Conservation (phyloP, 2,888 invertebrate species). For the Apotomis turbidana region DNA sequence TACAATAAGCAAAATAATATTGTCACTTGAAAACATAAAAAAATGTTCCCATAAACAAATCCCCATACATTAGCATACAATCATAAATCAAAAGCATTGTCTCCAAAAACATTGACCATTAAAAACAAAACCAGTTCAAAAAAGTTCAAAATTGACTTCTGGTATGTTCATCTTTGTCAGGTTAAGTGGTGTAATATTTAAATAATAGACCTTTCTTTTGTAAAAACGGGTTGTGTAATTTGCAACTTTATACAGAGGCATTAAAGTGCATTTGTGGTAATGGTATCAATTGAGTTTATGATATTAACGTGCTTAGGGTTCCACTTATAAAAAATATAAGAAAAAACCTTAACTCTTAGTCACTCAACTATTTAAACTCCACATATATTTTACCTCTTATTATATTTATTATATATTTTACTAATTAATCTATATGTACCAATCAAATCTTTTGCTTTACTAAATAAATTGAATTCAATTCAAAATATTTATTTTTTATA, state of each 20-base stretch:
- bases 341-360: too few species aligned
- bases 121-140: conserved; percentile 51
- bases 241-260: conserved; percentile 8
- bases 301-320: conserved; percentile 15
- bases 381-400: too few species aligned
- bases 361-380: too few species aligned
- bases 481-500: too few species aligned
- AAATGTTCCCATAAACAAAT: conserved; percentile 41
- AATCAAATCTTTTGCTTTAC: too few species aligned
- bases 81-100: conserved; percentile 59
- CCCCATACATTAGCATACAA: conserved; percentile 37
- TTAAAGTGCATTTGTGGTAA: conserved; percentile 5
- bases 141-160: conserved; percentile 56
- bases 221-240: conserved; percentile 13
- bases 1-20: conserved; percentile 20
- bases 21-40: conserved; percentile 33
- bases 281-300: conserved; percentile 6
- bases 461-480: too few species aligned
- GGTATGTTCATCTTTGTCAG: conserved; percentile 61
- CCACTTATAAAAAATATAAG: neutral
- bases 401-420: too few species aligned
- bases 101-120: conserved; percentile 50
- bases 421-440: too few species aligned
- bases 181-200: conserved; percentile 65
- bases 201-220: conserved; percentile 58